phyloP scores from a whole-genome alignment of 2,888 invertebrate species.

The Cenopis cana region DNA sequence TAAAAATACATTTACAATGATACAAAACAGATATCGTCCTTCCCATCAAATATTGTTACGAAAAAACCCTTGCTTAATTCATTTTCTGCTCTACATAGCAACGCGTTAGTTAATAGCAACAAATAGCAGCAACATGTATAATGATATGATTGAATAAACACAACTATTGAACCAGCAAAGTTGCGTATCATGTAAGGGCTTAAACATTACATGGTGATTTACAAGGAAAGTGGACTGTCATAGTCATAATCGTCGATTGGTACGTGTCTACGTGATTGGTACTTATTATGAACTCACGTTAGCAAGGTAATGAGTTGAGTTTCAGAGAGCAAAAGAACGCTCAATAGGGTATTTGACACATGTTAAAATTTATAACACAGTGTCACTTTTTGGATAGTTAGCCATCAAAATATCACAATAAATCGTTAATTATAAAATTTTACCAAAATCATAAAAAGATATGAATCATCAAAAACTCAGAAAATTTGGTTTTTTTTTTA shows the following conservation, averaged over 20 bases:
- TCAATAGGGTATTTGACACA: too few species aligned
- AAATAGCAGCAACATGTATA: conserved; percentile 14
- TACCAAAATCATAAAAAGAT: too few species aligned
- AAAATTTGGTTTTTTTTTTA: too few species aligned
- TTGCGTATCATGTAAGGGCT: conserved; percentile 5
- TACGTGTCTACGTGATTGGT: neutral
- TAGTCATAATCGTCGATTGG: neutral
- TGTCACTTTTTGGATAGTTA: too few species aligned
- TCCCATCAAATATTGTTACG: conserved; percentile 8
- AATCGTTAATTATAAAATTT: too few species aligned
- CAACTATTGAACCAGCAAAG: conserved; percentile 21
- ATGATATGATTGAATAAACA: conserved; percentile 26
- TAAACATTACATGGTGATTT: neutral
- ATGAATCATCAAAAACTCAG: too few species aligned
- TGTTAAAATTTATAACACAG: too few species aligned
- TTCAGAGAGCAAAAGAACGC: too few species aligned
- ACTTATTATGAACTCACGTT: neutral
- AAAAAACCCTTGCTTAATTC: conserved; percentile 17
- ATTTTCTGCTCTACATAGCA: conserved; percentile 24
- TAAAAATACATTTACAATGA: too few species aligned
- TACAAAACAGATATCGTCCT: neutral
- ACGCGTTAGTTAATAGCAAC: conserved; percentile 22
- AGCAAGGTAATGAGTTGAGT: too few species aligned
- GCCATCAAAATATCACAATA: too few species aligned
- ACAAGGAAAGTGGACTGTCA: neutral